A percentile compares a stretch with the other conserved stretches of the same genome.
Conservation (phyloP, 1,140 invertebrate genomes). For the Aethina tumida region DNA sequence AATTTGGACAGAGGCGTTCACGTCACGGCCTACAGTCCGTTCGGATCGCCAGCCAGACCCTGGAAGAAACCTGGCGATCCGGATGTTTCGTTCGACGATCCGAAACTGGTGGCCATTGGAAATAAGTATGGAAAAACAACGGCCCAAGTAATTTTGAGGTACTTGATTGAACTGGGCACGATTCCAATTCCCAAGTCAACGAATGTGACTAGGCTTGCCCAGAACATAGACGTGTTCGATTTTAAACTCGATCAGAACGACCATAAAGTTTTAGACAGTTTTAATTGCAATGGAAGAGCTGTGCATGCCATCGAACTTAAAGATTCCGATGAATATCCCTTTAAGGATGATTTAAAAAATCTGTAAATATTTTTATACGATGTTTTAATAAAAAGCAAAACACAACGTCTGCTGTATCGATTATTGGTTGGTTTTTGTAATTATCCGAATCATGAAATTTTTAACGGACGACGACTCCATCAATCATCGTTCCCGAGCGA, state of each 20-base stretch:
- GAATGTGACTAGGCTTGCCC: constrained; percentile 41
- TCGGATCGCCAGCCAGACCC: constrained; percentile 52
- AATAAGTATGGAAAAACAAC: constrained; percentile 52
- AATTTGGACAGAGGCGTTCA: constrained; percentile 52
- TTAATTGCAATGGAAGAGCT: constrained; percentile 28
- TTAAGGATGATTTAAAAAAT: too few relatives aligned
- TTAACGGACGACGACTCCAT: too few relatives aligned
- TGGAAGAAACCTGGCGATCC: constrained; percentile 63
- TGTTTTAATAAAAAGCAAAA: too few relatives aligned
- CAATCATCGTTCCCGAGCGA: too few relatives aligned
- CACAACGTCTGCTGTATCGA: too few relatives aligned
- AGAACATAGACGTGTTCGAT: constrained; percentile 48
- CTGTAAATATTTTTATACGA: too few relatives aligned
- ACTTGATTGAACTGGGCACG: constrained; percentile 41
- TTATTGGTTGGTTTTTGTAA: too few relatives aligned
- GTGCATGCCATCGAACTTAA: constrained; percentile 15
- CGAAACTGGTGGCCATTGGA: constrained; percentile 42
- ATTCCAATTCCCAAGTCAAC: constrained; percentile 56
- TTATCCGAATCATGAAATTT: too few relatives aligned
- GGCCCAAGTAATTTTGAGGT: constrained; percentile 47
- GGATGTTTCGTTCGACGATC: constrained; percentile 48
- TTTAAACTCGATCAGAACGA: constrained; percentile 42
- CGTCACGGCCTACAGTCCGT: constrained; percentile 68
- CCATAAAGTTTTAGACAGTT: constrained; percentile 34
- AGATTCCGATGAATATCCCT: constrained; percentile 18